These are phyloP conservation scores for Callocephalon fimbriatum DNA, from an alignment of 2,113 vertebrate species.

Conservation along the genomic window DNA sequence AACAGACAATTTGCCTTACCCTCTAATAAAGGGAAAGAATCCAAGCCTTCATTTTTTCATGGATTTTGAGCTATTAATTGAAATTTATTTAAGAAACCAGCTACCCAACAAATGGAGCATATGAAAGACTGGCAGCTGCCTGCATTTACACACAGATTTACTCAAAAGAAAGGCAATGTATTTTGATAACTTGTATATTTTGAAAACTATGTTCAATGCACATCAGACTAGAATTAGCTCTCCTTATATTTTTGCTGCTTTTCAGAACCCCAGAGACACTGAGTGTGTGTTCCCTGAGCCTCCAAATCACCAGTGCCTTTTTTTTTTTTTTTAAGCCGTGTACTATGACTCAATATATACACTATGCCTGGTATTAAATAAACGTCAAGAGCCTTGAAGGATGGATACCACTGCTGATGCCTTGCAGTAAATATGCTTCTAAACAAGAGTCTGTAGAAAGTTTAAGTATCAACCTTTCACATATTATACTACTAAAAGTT, in stretches of 20 bases:
- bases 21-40: neutral
- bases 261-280: neutral
- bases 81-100: neutral
- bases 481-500: neutral
- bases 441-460: neutral
- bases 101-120: neutral
- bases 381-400: neutral
- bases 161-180: neutral
- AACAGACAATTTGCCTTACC: neutral
- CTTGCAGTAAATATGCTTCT: neutral
- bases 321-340: neutral
- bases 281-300: neutral
- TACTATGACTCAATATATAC: neutral
- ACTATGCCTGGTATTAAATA: slow-evolving; percentile 33
- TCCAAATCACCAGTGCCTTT: neutral
- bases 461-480: neutral
- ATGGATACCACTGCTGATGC: neutral
- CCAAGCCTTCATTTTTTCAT: neutral
- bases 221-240: neutral
- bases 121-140: neutral
- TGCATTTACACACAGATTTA: neutral
- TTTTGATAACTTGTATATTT: neutral
- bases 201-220: neutral
- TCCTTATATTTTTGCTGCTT: neutral
- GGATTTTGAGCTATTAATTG: neutral